Conservation (phyloP, 2,113 vertebrate genomes). For the Mungos mungo region DNA sequence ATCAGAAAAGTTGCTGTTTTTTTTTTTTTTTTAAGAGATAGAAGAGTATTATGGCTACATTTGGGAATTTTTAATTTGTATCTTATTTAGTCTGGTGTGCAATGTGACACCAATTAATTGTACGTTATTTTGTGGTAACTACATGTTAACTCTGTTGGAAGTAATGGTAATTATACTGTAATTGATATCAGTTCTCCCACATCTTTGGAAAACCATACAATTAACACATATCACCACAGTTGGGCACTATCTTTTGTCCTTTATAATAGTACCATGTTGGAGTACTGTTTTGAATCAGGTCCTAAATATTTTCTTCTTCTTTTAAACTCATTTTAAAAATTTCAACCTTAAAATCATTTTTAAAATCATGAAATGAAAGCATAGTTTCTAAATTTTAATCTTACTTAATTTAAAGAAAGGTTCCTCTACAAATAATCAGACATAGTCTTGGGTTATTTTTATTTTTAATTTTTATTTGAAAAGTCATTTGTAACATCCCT, state of each 20-base stretch:
- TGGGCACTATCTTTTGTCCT: slow-evolving; percentile 75
- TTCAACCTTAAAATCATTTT: slow-evolving; percentile 16
- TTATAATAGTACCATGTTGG: slow-evolving; percentile 41
- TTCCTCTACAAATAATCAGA: background rate
- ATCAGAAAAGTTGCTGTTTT: slow-evolving; percentile 53
- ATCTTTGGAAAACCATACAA: slow-evolving; percentile 78
- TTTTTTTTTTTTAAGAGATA: slow-evolving; percentile 51
- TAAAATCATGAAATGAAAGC: background rate
- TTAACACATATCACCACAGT: slow-evolving; percentile 80
- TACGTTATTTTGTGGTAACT: slow-evolving; percentile 77
- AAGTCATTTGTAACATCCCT: background rate
- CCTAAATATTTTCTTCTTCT: slow-evolving; percentile 67
- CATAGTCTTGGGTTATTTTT: background rate
- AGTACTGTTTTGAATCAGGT: slow-evolving; percentile 53
- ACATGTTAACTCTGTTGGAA: slow-evolving; percentile 83
- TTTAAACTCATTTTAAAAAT: slow-evolving; percentile 42
- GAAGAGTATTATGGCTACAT: slow-evolving; percentile 59
- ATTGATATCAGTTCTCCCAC: slow-evolving; percentile 81
- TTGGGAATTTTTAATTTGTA: slow-evolving; percentile 78
- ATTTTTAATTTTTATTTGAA: background rate
- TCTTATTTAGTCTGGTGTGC: slow-evolving; percentile 78
- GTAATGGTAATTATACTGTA: slow-evolving; percentile 81
- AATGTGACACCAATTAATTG: slow-evolving; percentile 81
- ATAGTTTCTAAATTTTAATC: slow-evolving; percentile 39
- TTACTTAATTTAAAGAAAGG: background rate